Evolutionary conservation across 2,797 vertebrate species (phyloP).

Genomic region (Neosilurus hyrtlii): DNA sequence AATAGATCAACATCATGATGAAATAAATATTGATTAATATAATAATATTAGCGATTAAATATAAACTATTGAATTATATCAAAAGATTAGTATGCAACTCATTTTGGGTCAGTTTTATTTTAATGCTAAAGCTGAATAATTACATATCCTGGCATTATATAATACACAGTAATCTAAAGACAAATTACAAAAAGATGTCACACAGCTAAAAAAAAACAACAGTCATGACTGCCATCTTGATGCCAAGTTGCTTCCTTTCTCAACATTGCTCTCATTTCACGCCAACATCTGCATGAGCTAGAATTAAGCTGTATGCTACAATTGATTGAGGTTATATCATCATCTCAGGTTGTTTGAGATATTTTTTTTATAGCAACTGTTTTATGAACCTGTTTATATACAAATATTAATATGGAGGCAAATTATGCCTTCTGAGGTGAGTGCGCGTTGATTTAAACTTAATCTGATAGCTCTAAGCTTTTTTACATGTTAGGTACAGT

Average conservation of each 20-base stretch:
- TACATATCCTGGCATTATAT: neutral
- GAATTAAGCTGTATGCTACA: neutral
- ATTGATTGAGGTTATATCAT: neutral
- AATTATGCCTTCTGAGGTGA: neutral
- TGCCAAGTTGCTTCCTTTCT: neutral
- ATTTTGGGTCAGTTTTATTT: neutral
- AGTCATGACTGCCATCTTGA: neutral
- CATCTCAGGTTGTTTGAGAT: neutral
- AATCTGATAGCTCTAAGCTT: neutral
- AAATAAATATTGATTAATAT: neutral
- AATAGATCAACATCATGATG: neutral
- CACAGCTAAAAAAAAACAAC: neutral
- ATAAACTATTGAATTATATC: neutral
- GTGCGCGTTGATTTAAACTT: neutral
- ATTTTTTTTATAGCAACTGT: neutral
- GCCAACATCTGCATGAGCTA: neutral
- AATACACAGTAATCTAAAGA: constrained; percentile 17
- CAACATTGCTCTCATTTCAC: neutral
- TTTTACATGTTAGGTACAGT: neutral
- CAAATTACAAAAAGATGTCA: neutral
- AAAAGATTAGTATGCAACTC: neutral
- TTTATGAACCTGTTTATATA: neutral
- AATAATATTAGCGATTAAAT: neutral
- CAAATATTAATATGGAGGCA: neutral
- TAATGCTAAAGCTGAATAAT: constrained; percentile 14